Evolutionary conservation across 2,113 vertebrate genomes (phyloP).

Genomic region (Tachysurus vachellii): DNA sequence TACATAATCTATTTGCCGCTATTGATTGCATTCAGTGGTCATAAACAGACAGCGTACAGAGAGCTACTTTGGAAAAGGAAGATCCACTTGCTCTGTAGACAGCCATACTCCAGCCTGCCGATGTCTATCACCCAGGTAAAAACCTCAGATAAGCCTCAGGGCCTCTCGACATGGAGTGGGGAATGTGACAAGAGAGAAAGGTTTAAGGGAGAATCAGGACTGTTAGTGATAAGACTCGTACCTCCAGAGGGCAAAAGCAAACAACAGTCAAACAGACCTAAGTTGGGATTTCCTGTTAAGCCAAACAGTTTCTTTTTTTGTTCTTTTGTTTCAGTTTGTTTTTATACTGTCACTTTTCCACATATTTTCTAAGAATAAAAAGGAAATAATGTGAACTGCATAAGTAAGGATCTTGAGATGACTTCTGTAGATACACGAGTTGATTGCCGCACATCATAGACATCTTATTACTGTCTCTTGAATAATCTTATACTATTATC

Average conservation of each 20-base stretch:
- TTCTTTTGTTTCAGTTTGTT: neutral
- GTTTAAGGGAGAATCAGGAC: constrained; percentile 50
- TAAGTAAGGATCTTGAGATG: neutral
- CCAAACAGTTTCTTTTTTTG: neutral
- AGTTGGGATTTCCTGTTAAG: constrained; percentile 11
- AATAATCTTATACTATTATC: neutral
- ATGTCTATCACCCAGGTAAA: constrained; percentile 63
- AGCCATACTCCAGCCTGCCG: constrained; percentile 57
- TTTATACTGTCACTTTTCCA: neutral
- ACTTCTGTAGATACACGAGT: neutral
- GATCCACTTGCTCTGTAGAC: constrained; percentile 59
- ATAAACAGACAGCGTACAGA: constrained; percentile 62
- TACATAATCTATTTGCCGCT: constrained; percentile 71
- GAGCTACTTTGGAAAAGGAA: constrained; percentile 63
- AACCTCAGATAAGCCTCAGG: constrained; percentile 50
- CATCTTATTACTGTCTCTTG: neutral
- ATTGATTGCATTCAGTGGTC: constrained; percentile 68
- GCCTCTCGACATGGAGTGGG: constrained; percentile 38
- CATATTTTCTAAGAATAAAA: neutral
- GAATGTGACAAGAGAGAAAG: constrained; percentile 30
- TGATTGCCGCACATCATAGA: neutral
- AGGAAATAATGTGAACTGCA: neutral
- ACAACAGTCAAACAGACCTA: constrained; percentile 26
- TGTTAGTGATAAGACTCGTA: constrained; percentile 46
- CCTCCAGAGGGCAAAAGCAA: constrained; percentile 42